Conservation (phyloP, 2,113 vertebrate species). For the Halichoerus grypus region DNA sequence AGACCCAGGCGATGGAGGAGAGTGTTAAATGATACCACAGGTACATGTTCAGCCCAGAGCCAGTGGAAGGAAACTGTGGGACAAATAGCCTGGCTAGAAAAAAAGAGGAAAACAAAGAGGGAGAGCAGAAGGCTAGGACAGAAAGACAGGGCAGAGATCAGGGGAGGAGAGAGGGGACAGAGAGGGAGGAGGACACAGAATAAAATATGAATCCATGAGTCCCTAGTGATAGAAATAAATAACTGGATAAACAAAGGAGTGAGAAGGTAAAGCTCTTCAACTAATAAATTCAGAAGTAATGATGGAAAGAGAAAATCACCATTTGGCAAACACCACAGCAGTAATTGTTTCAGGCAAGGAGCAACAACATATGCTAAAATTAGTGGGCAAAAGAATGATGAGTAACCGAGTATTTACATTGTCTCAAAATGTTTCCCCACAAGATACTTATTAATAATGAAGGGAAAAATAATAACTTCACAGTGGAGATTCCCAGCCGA, state of each 20-base stretch:
- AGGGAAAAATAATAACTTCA: neutral
- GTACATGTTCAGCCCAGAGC: neutral
- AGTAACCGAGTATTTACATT: neutral
- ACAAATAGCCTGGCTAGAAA: neutral
- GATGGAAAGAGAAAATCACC: neutral
- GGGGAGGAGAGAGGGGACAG: neutral
- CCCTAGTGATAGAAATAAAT: neutral
- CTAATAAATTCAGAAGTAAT: neutral
- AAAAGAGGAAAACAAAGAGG: neutral
- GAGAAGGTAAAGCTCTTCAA: neutral
- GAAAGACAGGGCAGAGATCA: neutral
- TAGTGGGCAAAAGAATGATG: neutral
- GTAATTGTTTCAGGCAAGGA: neutral
- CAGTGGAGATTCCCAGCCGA: neutral
- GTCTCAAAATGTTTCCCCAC: neutral
- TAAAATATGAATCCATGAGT: neutral
- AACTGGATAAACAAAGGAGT: neutral
- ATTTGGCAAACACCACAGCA: neutral
- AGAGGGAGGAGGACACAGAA: too few relatives aligned
- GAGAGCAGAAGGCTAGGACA: neutral
- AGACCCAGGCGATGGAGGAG: neutral
- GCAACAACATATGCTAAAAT: neutral
- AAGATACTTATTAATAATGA: neutral
- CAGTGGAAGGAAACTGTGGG: neutral
- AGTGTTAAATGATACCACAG: neutral